These are phyloP conservation scores for Mionectes macconnelli DNA, from an alignment of 2,113 vertebrate species.

Conservation along the genomic window DNA sequence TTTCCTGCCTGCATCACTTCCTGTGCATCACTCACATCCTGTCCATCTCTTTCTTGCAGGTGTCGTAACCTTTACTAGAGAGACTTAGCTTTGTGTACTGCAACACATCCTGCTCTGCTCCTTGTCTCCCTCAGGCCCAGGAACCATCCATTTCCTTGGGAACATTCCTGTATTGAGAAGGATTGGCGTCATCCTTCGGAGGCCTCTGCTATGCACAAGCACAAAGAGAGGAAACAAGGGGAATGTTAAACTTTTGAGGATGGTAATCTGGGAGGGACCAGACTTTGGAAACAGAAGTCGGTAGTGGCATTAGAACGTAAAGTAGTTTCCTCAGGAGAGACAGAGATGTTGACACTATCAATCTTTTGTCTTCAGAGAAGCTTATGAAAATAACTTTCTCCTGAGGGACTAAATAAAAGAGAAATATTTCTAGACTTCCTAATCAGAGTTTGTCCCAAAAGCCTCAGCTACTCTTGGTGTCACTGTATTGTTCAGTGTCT, in stretches of 20 bases:
- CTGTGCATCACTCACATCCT: slow-evolving; percentile 55
- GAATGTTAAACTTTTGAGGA: slow-evolving; percentile 50
- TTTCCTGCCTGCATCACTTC: slow-evolving; percentile 62
- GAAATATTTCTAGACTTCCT: not conserved
- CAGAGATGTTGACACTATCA: not conserved
- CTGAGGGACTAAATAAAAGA: not conserved
- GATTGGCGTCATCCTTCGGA: slow-evolving; percentile 32
- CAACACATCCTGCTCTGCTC: slow-evolving; percentile 47
- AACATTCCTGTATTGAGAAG: slow-evolving; percentile 45
- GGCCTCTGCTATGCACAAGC: not conserved
- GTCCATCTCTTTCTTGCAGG: slow-evolving; percentile 31
- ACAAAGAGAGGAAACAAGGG: slow-evolving; percentile 54
- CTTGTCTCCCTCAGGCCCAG: not conserved
- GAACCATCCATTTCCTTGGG: slow-evolving; percentile 51
- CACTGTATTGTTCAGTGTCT: not conserved
- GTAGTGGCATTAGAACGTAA: not conserved
- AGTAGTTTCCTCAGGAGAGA: not conserved
- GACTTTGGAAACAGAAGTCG: not conserved
- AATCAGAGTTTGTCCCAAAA: not conserved
- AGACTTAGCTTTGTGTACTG: slow-evolving; percentile 31
- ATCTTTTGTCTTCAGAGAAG: not conserved
- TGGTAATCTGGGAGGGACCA: slow-evolving; percentile 1
- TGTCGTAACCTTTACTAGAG: slow-evolving; percentile 17
- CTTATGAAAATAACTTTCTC: not conserved
- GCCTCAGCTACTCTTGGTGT: not conserved